These are phyloP conservation scores for Paedocypris micromegethes DNA, from an alignment of 2,797 vertebrate genomes.

Conservation along the genomic window DNA sequence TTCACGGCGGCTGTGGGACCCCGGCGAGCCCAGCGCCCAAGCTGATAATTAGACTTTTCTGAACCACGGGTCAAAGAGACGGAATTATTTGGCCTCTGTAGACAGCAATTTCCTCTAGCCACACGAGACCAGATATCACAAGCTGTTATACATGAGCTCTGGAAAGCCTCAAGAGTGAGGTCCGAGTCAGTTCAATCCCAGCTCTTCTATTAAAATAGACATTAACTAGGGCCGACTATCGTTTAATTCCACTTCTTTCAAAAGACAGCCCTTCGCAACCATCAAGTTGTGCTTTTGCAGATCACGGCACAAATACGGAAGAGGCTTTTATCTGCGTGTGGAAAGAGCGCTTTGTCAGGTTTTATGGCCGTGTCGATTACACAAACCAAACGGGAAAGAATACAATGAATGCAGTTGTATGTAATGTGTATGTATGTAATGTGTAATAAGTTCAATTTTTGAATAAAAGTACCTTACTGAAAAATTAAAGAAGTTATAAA, in stretches of 20 bases:
- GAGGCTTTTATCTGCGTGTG: conserved; percentile 49
- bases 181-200: conserved; percentile 71
- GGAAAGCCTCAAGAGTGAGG: conserved; percentile 59
- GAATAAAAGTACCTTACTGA: too few relatives aligned
- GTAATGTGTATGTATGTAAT: too few relatives aligned
- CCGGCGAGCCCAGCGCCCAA: conserved; percentile 65
- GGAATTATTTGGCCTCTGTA: conserved; percentile 81
- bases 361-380: conserved; percentile 63
- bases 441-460: too few relatives aligned
- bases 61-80: conserved; percentile 70
- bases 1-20: conserved; percentile 57
- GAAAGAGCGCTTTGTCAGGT: conserved; percentile 44
- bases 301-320: conserved; percentile 75
- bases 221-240: conserved; percentile 75
- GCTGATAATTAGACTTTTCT: conserved; percentile 81
- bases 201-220: conserved; percentile 77
- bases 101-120: conserved; percentile 84
- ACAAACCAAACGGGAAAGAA: conserved; percentile 66
- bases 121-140: conserved; percentile 77
- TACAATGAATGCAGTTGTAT: conserved; percentile 66
- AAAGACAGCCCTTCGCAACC: conserved; percentile 58
- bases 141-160: conserved; percentile 79
- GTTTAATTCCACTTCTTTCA: conserved; percentile 82
- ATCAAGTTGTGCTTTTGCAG: conserved; percentile 70
- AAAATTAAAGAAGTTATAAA: too few relatives aligned